Evolutionary conservation across 2,797 vertebrate species (phyloP).

Genomic region (Silurus lanzhouensis): DNA sequence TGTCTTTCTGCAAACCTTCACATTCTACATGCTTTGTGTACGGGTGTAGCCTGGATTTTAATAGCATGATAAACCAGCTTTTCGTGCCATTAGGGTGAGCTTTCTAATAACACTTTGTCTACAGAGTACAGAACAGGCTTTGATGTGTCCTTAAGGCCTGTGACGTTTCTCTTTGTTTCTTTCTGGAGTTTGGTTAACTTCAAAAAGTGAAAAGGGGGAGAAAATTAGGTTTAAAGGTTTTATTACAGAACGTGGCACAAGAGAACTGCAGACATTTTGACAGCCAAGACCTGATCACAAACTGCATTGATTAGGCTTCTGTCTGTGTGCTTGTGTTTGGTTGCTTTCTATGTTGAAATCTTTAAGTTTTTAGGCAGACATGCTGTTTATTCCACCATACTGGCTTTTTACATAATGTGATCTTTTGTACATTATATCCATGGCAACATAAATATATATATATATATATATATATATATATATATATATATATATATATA

Average conservation of each 20-base stretch:
- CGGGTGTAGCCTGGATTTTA: not conserved
- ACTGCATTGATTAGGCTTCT: not conserved
- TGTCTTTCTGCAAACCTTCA: slow-evolving; percentile 13
- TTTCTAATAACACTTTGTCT: not conserved
- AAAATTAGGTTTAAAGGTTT: too few species aligned
- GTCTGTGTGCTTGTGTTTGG: not conserved
- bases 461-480: too few species aligned
- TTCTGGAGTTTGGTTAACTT: not conserved
- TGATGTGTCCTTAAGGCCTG: not conserved
- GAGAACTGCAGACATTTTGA: not conserved
- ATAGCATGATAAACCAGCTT: slow-evolving; percentile 8
- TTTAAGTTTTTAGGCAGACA: not conserved
- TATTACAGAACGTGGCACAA: not conserved
- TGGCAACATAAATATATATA: too few species aligned
- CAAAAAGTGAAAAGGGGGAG: not conserved
- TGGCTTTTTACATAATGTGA: not conserved
- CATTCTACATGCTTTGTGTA: not conserved
- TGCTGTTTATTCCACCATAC: not conserved
- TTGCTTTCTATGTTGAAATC: too few species aligned
- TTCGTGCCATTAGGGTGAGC: slow-evolving; percentile 1
- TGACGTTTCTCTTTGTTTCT: not conserved
- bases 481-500: too few species aligned
- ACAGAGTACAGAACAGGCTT: not conserved
- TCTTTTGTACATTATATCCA: not conserved
- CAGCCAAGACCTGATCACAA: not conserved